A percentile compares a stretch with the other conserved stretches of the same genome.
Conservation (phyloP, 2,888 invertebrate species). For the Copidosoma aretas region DNA sequence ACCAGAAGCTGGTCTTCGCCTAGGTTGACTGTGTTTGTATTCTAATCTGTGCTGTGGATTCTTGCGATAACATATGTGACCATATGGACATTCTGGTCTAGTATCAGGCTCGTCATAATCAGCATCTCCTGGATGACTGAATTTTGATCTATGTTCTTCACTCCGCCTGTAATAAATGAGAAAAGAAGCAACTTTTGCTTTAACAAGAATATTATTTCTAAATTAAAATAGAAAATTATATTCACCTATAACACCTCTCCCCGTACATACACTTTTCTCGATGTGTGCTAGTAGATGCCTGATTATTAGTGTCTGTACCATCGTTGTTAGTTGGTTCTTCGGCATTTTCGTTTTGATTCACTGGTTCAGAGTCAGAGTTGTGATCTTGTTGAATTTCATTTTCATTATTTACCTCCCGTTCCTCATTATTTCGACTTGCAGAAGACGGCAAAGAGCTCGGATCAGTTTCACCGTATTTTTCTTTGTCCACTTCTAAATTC, state of each 20-base stretch:
- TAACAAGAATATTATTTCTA: constrained; percentile 61
- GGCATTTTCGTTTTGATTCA: neutral
- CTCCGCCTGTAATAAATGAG: constrained; percentile 56
- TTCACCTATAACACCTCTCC: constrained; percentile 69
- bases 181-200: neutral
- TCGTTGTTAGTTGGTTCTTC: neutral
- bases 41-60: constrained; percentile 68
- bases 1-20: constrained; percentile 4
- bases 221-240: constrained; percentile 41
- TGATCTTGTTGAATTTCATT: neutral
- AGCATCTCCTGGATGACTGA: constrained; percentile 71
- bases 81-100: constrained; percentile 68
- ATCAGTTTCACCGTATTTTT: neutral
- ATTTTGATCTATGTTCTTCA: constrained; percentile 67
- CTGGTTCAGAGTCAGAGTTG: too few relatives aligned
- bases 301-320: constrained; percentile 10
- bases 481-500: neutral
- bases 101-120: constrained; percentile 65
- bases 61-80: constrained; percentile 66
- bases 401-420: neutral
- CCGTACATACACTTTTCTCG: constrained; percentile 72
- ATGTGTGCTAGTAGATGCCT: constrained; percentile 16
- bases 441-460: too few relatives aligned
- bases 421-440: constrained; percentile 1
- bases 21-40: constrained; percentile 59